phyloP scores from a whole-genome alignment of 1,140 invertebrate species.

The Whitmania pigra region DNA sequence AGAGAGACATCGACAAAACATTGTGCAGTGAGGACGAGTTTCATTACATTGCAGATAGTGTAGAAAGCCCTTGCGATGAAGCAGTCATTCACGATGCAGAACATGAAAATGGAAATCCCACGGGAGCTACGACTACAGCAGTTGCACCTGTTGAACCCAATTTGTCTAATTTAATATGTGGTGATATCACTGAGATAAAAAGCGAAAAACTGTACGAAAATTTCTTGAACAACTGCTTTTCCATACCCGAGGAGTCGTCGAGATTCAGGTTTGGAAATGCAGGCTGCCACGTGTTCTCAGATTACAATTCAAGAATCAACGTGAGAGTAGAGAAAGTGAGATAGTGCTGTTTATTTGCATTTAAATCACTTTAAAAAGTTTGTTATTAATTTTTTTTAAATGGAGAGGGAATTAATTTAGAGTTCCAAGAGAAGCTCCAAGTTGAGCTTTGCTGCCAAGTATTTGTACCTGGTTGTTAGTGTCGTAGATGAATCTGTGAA shows the following conservation, averaged over 20 bases:
- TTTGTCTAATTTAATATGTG: not conserved
- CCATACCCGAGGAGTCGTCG: not conserved
- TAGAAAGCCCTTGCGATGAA: not conserved
- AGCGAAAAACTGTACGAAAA: not conserved
- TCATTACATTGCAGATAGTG: not conserved
- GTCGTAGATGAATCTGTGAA: too few relatives aligned
- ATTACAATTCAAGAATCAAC: not conserved
- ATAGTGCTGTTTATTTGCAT: not conserved
- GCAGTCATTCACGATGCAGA: not conserved
- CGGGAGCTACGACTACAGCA: not conserved
- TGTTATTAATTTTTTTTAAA: too few relatives aligned
- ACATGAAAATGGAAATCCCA: not conserved
- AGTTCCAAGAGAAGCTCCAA: too few relatives aligned
- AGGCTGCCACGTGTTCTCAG: too few relatives aligned
- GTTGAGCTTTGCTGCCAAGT: too few relatives aligned
- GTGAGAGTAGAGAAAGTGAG: conserved; percentile 3
- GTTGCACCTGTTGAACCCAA: not conserved
- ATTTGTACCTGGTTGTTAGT: too few relatives aligned
- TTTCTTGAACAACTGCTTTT: not conserved
- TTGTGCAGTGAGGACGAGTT: too few relatives aligned
- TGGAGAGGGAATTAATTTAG: too few relatives aligned
- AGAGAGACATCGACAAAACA: too few relatives aligned
- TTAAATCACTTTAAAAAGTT: not conserved
- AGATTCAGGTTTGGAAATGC: not conserved
- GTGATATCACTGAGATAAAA: conserved; percentile 3